A percentile compares a stretch with the other conserved stretches of the same genome.
phyloP scores from a whole-genome alignment of 2,888 invertebrate genomes.

The Dynastes tityus region DNA sequence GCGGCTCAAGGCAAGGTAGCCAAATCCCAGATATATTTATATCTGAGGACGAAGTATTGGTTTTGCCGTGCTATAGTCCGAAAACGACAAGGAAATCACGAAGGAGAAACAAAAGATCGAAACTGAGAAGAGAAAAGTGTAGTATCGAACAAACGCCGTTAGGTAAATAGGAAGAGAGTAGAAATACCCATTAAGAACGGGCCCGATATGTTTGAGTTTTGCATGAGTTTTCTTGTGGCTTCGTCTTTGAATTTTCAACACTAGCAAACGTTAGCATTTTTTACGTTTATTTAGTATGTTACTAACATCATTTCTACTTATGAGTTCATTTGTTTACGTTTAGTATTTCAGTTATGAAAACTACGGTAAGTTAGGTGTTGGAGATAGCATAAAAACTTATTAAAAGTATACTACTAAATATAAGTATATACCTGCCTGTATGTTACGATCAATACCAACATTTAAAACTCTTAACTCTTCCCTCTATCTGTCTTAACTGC shows the following conservation, averaged over 20 bases:
- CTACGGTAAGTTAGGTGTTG: slow-evolving; percentile 57
- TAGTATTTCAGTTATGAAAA: slow-evolving; percentile 49
- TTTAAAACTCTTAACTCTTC: slow-evolving; percentile 43
- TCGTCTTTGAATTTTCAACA: slow-evolving; percentile 53
- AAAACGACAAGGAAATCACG: slow-evolving; percentile 35
- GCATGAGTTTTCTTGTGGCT: slow-evolving; percentile 58
- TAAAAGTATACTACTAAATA: slow-evolving; percentile 26
- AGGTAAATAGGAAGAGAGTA: slow-evolving; percentile 59
- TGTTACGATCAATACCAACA: slow-evolving; percentile 49
- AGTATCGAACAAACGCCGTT: slow-evolving; percentile 59
- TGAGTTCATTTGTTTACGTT: slow-evolving; percentile 52
- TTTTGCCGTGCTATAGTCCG: slow-evolving; percentile 46
- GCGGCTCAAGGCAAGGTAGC: slow-evolving; percentile 49
- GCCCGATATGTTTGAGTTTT: slow-evolving; percentile 69
- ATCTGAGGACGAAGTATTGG: slow-evolving; percentile 58
- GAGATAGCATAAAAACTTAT: slow-evolving; percentile 47
- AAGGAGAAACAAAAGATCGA: slow-evolving; percentile 48
- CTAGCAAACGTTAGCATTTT: slow-evolving; percentile 58
- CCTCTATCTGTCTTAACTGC: slow-evolving; percentile 59
- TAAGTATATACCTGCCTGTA: slow-evolving; percentile 61
- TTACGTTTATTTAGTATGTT: slow-evolving; percentile 57
- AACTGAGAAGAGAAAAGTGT: slow-evolving; percentile 58
- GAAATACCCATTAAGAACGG: slow-evolving; percentile 54
- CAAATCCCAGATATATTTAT: slow-evolving; percentile 62
- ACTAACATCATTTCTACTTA: slow-evolving; percentile 57